Conservation (phyloP, 1,140 invertebrate species). For the Bombus confusus region DNA sequence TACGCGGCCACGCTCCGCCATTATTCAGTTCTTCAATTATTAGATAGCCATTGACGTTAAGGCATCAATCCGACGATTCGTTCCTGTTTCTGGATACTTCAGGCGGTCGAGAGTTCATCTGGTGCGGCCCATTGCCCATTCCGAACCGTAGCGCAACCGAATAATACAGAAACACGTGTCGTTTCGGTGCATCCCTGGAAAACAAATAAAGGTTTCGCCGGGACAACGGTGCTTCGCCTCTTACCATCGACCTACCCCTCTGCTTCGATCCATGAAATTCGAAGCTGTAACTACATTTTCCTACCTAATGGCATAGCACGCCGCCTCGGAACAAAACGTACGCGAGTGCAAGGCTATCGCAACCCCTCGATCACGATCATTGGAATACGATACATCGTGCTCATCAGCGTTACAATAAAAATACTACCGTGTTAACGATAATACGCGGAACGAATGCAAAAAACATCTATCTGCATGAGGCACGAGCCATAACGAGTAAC, state of each 20-base stretch:
- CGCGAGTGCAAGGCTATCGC: neutral
- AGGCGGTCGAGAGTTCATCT: neutral
- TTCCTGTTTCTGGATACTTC: neutral
- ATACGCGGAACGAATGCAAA: neutral
- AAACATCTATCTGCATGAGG: neutral
- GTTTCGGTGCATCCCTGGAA: constrained; percentile 31
- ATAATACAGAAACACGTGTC: constrained; percentile 53
- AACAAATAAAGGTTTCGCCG: constrained; percentile 55
- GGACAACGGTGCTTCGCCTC: neutral
- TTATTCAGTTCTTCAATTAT: constrained; percentile 38
- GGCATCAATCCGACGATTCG: constrained; percentile 27
- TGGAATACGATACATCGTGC: neutral
- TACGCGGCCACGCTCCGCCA: constrained; percentile 1
- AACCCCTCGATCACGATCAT: neutral
- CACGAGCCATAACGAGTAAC: constrained; percentile 15
- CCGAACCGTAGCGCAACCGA: constrained; percentile 2
- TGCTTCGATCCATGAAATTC: constrained; percentile 5
- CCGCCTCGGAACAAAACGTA: neutral
- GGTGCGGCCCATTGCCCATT: neutral
- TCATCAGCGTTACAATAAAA: neutral
- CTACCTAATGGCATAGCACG: neutral
- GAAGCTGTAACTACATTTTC: constrained; percentile 24
- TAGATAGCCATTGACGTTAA: constrained; percentile 17
- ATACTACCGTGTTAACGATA: neutral
- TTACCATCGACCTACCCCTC: neutral